These are phyloP conservation scores for Brenthis hecate DNA, from an alignment of 2,888 invertebrate species.

Conservation along the genomic window DNA sequence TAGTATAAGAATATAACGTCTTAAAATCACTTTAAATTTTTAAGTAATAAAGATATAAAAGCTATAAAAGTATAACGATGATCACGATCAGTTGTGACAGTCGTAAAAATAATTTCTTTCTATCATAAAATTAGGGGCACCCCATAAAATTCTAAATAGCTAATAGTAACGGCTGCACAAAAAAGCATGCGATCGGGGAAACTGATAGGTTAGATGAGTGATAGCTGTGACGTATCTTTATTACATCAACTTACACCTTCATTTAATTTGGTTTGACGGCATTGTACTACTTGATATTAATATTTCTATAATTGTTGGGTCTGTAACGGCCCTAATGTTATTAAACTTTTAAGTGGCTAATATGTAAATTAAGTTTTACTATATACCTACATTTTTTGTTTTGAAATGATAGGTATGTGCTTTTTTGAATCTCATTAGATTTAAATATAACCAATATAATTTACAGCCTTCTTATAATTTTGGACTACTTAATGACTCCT, in stretches of 20 bases:
- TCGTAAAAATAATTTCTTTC: slow-evolving; percentile 35
- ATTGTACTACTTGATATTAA: slow-evolving; percentile 20
- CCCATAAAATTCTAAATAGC: slow-evolving; percentile 33
- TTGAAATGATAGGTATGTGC: neutral
- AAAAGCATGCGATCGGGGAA: slow-evolving; percentile 41
- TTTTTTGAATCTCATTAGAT: too few species aligned
- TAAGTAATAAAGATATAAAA: slow-evolving; percentile 30
- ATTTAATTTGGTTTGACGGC: slow-evolving; percentile 37
- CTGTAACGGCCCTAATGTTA: slow-evolving; percentile 10
- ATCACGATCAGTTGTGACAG: slow-evolving; percentile 34
- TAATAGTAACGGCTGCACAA: slow-evolving; percentile 32
- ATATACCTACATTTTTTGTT: neutral
- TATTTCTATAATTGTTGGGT: slow-evolving; percentile 20
- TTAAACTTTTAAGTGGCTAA: neutral
- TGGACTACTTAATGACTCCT: too few species aligned
- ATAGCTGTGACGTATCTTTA: slow-evolving; percentile 41
- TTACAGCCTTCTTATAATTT: too few species aligned
- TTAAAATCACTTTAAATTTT: slow-evolving; percentile 19
- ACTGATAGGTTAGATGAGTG: slow-evolving; percentile 40
- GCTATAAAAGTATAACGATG: slow-evolving; percentile 26
- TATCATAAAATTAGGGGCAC: slow-evolving; percentile 38
- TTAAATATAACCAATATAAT: too few species aligned
- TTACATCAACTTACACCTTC: slow-evolving; percentile 41
- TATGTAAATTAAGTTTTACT: neutral
- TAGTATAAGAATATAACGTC: neutral